Evolutionary conservation across 2,113 vertebrate genomes (phyloP).

Genomic region (Laterallus jamaicensis): DNA sequence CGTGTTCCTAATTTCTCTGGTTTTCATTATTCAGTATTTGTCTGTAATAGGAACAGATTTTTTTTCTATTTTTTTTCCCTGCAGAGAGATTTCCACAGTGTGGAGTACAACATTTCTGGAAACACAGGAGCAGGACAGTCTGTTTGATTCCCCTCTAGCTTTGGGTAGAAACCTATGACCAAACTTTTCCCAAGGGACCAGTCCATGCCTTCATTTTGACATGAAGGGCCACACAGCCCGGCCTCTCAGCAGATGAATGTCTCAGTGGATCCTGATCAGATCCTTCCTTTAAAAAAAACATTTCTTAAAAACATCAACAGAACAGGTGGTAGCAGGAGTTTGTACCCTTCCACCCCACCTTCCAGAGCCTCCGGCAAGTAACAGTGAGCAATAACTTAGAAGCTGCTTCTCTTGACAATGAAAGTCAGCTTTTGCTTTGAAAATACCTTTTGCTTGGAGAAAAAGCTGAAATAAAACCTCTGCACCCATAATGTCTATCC

Average conservation of each 20-base stretch:
- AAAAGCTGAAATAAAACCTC: background rate
- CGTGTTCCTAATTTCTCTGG: background rate
- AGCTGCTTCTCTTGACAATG: background rate
- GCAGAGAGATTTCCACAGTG: background rate
- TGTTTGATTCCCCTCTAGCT: background rate
- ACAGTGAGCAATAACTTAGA: background rate
- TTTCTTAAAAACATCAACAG: background rate
- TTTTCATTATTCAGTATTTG: background rate
- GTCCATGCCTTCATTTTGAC: background rate
- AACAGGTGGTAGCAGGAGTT: background rate
- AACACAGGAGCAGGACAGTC: background rate
- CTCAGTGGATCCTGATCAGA: background rate
- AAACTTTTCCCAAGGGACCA: background rate
- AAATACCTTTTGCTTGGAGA: background rate
- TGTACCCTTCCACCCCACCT: background rate
- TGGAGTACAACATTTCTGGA: background rate
- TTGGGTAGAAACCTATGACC: background rate
- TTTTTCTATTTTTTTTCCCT: background rate
- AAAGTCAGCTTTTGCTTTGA: constrained; percentile 16
- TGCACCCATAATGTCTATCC: background rate
- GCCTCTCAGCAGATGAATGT: background rate
- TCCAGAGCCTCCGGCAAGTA: background rate
- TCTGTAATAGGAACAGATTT: background rate
- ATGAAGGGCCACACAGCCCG: background rate
- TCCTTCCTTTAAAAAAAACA: background rate